phyloP scores from a whole-genome alignment of 2,113 vertebrate species.

The Ameiurus melas region DNA sequence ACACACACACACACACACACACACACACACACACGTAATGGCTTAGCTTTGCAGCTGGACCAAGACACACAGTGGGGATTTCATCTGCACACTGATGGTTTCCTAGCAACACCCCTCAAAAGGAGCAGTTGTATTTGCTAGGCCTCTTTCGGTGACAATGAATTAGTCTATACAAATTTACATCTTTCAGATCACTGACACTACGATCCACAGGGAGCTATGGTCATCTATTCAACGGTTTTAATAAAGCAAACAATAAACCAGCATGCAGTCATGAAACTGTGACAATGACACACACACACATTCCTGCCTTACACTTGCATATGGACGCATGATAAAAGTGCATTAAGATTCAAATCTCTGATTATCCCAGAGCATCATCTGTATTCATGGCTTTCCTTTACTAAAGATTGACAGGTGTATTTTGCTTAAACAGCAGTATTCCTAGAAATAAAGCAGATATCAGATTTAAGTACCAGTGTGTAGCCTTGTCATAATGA shows the following conservation, averaged over 20 bases:
- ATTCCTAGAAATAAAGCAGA: not conserved
- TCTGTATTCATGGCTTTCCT: not conserved
- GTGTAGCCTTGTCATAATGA: not conserved
- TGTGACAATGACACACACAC: not conserved
- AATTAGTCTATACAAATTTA: conserved; percentile 73
- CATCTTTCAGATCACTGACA: conserved; percentile 54
- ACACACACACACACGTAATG: conserved; percentile 50
- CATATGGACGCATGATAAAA: not conserved
- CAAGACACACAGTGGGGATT: conserved; percentile 66
- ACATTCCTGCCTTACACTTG: not conserved
- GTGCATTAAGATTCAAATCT: conserved; percentile 17
- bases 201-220: conserved; percentile 45
- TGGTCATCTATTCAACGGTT: conserved; percentile 46
- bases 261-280: conserved; percentile 2
- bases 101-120: conserved; percentile 87
- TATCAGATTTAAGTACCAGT: not conserved
- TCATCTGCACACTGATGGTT: conserved; percentile 72
- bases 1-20: too few relatives aligned
- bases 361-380: not conserved
- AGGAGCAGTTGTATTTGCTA: conserved; percentile 63
- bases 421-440: not conserved
- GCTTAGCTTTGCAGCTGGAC: conserved; percentile 64
- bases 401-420: not conserved
- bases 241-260: conserved; percentile 22
- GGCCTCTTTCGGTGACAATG: conserved; percentile 66